Base-by-base conservation (phyloP, 2,888 invertebrate genomes). In the Hemithea aestivaria region DNA sequence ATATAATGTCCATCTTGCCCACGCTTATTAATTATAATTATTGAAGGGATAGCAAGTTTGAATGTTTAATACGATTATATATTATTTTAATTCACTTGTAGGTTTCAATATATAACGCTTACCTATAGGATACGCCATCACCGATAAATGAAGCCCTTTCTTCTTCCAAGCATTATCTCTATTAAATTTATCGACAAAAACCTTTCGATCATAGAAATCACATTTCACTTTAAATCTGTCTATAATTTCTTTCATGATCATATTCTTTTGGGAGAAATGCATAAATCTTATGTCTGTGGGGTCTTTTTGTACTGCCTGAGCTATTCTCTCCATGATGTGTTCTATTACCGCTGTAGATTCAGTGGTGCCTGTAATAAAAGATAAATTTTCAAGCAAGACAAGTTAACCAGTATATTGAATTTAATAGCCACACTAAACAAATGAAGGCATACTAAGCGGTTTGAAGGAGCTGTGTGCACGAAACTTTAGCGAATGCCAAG, bases 161-260 rank as follows among this genome's bases (percentile, higher is more conserved):
- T 95, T 95, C 61, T 89, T 92, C 94, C 94, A 95, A 10, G 93
- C 88, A 71, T 94, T 94, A 36, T 88, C 58, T 1, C 73, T 56
- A 57, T 93, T 93, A 56, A 89, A 93, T 20, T 78, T 71, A 0
- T 73, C 72, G 6, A 92, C 85, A 27, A 78, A 81, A 7, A 59
- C 59, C 48, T 73, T 82, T 20, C 93, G 74, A 0, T 73, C 69
- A 0, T 88, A 81, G 55, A 88, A 91, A 23, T 91, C 82, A 0
- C 89, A 84, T 44, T 89, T 89, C 28, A 66, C 73, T 63, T 88
- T 88, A 45, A 92, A 53, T 21, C 89, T 70, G 0, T 87, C 73
- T n/a, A 89, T 66, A 71, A 91, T 83, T 27, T 79, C 65, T 23
- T 66, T 57, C n/a, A 88, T 66, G 66, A 16, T 55, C 51, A 28